phyloP scores from a whole-genome alignment of 1,140 invertebrate species.

The Drosophila miranda region DNA sequence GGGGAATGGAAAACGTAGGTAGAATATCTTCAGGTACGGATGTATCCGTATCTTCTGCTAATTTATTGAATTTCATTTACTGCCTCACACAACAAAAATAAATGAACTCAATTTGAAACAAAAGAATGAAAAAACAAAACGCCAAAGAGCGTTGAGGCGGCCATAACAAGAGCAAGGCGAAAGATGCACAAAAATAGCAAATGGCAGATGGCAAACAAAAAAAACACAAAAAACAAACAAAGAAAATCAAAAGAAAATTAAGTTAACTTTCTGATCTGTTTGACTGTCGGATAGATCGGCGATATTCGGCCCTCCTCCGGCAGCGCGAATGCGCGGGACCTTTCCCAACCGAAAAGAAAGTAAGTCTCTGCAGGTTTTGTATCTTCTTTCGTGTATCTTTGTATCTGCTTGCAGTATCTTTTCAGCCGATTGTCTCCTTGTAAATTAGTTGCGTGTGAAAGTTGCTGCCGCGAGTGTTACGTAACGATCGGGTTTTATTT shows the following conservation, averaged over 20 bases:
- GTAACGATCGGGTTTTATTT: constrained; percentile 48
- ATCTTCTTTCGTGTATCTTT: constrained; percentile 3
- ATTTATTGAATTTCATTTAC: constrained; percentile 63
- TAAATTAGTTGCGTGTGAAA: constrained; percentile 48
- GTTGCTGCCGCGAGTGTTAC: constrained; percentile 46
- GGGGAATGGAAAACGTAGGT: no score
- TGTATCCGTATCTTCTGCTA: constrained; percentile 8
- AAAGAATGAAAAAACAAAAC: constrained; percentile 5
- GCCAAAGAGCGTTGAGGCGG: constrained; percentile 6
- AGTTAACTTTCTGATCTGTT: no score
- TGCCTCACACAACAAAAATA: constrained; percentile 56
- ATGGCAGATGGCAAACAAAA: constrained; percentile 19
- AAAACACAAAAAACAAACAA: background rate
- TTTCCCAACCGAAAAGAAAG: constrained; percentile 74
- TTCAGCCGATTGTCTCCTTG: constrained; percentile 10
- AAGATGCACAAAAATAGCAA: constrained; percentile 24
- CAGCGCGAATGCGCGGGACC: constrained; percentile 44
- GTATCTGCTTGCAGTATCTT: background rate
- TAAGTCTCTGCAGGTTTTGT: constrained; percentile 39
- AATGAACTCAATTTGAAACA: constrained; percentile 63
- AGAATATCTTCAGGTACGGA: background rate
- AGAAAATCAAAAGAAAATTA: constrained; percentile 11
- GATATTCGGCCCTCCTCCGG: background rate
- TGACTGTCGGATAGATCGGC: background rate
- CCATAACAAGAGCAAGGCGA: constrained; percentile 53